A percentile compares a stretch with the other conserved stretches of the same genome.
Conservation (phyloP, 2,797 vertebrate genomes). For the Gadopsis marmoratus region DNA sequence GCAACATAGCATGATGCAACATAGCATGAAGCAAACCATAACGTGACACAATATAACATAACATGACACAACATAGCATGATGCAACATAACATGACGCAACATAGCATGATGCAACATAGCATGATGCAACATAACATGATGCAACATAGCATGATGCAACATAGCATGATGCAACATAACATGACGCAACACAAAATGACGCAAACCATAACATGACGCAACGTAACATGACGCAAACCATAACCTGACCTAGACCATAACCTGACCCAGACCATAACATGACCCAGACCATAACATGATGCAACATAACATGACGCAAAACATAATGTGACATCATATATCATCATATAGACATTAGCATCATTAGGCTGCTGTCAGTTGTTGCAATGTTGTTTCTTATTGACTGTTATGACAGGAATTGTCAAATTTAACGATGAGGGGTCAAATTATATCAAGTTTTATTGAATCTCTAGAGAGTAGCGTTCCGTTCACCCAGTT, state of each 20-base stretch:
- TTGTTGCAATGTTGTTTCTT: conserved; percentile 42
- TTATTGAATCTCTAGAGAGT: conserved; percentile 46
- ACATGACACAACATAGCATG: neutral
- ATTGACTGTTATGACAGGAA: conserved; percentile 63
- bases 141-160: neutral
- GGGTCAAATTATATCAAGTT: conserved; percentile 43
- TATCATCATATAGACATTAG: conserved; percentile 17
- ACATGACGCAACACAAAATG: neutral
- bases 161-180: neutral
- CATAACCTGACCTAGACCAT: too few species aligned
- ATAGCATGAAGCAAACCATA: too few species aligned
- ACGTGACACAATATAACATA: too few species aligned
- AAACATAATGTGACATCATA: too few species aligned
- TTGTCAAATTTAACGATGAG: conserved; percentile 46
- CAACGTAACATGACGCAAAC: too few species aligned
- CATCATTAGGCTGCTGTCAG: conserved; percentile 29
- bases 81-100: neutral
- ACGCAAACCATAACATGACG: too few species aligned
- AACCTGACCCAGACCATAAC: neutral
- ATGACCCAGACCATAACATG: neutral
- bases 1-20: too few species aligned
- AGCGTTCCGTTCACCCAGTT: conserved; percentile 63
- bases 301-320: too few species aligned
- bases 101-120: neutral
- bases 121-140: too few species aligned